Evolutionary conservation across 1,140 invertebrate genomes (phyloP), one percentile per base, ranked within the genome.

Genomic region (Drosophila sproati): DNA sequence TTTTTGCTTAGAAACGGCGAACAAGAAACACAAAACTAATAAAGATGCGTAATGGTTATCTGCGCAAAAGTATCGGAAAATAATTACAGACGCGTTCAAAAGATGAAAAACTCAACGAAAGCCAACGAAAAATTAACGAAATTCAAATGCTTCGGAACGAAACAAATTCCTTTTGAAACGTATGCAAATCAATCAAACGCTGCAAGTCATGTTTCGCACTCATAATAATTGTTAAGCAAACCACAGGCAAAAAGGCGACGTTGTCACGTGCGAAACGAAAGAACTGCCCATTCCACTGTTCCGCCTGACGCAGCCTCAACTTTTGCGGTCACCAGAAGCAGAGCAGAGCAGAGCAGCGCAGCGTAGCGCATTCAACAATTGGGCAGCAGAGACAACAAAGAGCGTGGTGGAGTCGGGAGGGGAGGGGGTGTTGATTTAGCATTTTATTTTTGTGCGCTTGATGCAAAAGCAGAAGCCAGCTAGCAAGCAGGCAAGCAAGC

Each of bases 61-160:
- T 89, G 85, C 85, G 85, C 85, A 88, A 74, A 88, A 88, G 51
- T 88, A 88, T 88, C 54, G 85, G 85, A 88, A 88, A 89, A 88
- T 88, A 88, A 88, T 88, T 85, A 88, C 34, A 59, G 48, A 29
- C 41, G 50, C 50, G 54, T 47, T 48, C 34, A 52, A 55, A 43
- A 12, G 31, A 54, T 43, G 50, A 20, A 76, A 64, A 50, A 12
- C n/a, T 29, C 5, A 50, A 10, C 12, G 6, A 41, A 48, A 71
- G 41, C 52, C 5, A 57, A 43, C 12, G 5, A 34, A 39, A 69
- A 35, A 35, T 4, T 28, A 0, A 20, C 1, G 20, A 20, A 20
- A 20, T 20, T 20, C 20, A 20, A 20, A 1, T 20, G 20, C 20
- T 20, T 20, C 5, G 2, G 32, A 34, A 45, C 3, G 43, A 34